Conservation (phyloP, 2,888 invertebrate genomes). For the Apamea epomidion region DNA sequence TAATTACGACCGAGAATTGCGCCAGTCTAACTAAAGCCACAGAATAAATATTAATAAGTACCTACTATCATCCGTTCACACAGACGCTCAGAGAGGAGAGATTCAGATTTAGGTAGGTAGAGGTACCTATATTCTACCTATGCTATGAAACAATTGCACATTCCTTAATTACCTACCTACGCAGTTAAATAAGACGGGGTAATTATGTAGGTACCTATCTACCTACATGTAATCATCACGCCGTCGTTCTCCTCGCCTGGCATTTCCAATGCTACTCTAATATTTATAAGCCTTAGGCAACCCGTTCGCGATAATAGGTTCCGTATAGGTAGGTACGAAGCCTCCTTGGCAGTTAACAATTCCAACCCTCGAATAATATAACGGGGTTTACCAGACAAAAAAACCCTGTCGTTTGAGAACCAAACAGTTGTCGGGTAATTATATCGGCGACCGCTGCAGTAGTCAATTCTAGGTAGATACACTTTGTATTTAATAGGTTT, state of each 20-base stretch:
- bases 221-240: neutral
- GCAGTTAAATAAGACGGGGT: neutral
- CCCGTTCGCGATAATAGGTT: neutral
- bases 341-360: constrained; percentile 8
- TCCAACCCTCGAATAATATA: constrained; percentile 7
- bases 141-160: neutral
- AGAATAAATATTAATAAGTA: too few relatives aligned
- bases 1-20: too few relatives aligned
- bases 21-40: too few relatives aligned
- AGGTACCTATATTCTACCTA: neutral
- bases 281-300: constrained; percentile 25
- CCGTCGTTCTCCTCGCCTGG: neutral
- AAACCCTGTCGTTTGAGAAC: neutral
- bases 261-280: constrained; percentile 17
- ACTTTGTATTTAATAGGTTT: neutral
- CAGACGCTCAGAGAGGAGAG: too few relatives aligned
- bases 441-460: neutral
- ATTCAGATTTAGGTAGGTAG: neutral
- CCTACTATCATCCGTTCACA: too few relatives aligned
- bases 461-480: neutral
- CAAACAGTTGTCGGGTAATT: neutral
- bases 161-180: neutral
- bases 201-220: neutral
- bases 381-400: constrained; percentile 16
- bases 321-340: too few relatives aligned